phyloP scores from a whole-genome alignment of 2,113 vertebrate species.

The Nycticorax nycticorax region DNA sequence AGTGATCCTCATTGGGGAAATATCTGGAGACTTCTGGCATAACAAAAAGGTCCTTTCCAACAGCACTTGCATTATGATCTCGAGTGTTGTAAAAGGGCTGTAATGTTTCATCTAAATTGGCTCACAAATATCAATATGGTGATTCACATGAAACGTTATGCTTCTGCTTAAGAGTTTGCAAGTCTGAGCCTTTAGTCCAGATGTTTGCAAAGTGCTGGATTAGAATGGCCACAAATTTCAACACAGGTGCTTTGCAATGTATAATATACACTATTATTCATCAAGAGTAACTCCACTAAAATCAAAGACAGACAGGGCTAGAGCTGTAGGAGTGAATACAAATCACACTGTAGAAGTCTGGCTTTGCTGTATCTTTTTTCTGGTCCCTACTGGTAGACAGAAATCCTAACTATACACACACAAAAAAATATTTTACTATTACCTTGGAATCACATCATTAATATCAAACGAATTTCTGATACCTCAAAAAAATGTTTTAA shows the following conservation, averaged over 20 bases:
- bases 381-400: neutral
- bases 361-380: neutral
- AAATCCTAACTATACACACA: neutral
- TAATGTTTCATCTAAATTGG: neutral
- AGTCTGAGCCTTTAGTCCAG: neutral
- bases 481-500: neutral
- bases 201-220: neutral
- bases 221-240: neutral
- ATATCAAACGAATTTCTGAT: neutral
- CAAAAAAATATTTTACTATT: neutral
- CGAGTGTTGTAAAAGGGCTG: neutral
- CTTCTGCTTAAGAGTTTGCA: neutral
- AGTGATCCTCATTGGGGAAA: neutral
- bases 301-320: neutral
- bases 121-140: neutral
- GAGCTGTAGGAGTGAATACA: neutral
- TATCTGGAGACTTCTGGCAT: neutral
- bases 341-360: neutral
- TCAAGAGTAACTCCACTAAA: neutral
- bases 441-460: neutral
- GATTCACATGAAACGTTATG: neutral
- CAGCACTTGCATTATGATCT: neutral
- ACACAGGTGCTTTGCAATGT: neutral
- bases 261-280: neutral
- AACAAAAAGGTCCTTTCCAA: neutral